phyloP scores from a whole-genome alignment of 2,888 invertebrate genomes.

The Hirtodrosophila trivittata region DNA sequence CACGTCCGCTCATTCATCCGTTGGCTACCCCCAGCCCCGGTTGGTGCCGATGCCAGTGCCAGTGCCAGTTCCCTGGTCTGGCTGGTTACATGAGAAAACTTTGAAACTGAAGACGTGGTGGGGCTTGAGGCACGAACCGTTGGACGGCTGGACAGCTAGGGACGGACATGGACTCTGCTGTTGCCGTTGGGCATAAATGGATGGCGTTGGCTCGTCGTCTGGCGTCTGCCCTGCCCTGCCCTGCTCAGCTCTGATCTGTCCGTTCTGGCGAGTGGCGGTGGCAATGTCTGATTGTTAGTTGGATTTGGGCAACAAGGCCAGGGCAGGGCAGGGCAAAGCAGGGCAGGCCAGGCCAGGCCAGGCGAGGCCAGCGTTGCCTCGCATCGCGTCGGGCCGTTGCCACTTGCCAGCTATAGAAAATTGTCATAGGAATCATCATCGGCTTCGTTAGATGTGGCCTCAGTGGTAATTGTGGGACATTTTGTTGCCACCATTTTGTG shows the following conservation, averaged over 20 bases:
- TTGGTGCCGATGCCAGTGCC: neutral
- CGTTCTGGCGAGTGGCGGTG: conserved; percentile 65
- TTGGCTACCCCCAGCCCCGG: conserved; percentile 21
- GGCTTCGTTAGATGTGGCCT: conserved; percentile 83
- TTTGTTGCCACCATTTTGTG: conserved; percentile 77
- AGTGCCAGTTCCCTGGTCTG: conserved; percentile 25
- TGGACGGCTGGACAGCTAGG: conserved; percentile 59
- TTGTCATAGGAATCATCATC: conserved; percentile 83
- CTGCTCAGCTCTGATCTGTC: conserved; percentile 7
- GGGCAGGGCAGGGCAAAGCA: conserved; percentile 24
- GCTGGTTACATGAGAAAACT: conserved; percentile 78
- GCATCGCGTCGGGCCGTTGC: conserved; percentile 49
- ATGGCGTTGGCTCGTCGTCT: conserved; percentile 62
- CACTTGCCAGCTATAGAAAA: conserved; percentile 79
- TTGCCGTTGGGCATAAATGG: conserved; percentile 55
- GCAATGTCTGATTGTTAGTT: conserved; percentile 76
- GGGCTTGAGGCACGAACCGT: conserved; percentile 54
- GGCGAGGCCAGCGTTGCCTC: conserved; percentile 22
- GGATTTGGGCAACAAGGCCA: conserved; percentile 51
- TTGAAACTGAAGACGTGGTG: conserved; percentile 79
- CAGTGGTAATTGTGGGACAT: conserved; percentile 83
- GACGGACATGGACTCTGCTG: conserved; percentile 46
- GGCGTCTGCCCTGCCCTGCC: conserved; percentile 21
- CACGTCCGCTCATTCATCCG: conserved; percentile 76
- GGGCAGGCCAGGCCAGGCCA: conserved; percentile 12